Base-by-base conservation (phyloP, 2,113 vertebrate species). In the Echinops telfairi region DNA sequence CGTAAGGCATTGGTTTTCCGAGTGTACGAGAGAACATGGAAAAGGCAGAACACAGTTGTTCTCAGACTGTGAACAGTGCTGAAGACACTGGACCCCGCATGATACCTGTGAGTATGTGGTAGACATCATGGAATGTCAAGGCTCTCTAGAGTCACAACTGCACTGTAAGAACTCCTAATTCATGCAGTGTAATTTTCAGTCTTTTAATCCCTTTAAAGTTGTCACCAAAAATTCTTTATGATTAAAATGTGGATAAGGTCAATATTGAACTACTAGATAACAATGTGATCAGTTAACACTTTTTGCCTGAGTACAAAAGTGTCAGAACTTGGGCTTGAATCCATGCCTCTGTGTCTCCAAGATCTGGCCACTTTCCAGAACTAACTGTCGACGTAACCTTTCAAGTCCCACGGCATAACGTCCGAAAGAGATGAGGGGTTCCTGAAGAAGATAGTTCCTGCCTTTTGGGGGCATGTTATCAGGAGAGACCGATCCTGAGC, bases 241-340 rank as follows among this genome's bases (percentile, higher is more conserved):
- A 83, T 78, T 68, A 64, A 87, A 87, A 88, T 47, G 60, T 71
- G 64, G 31, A 79, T 43, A 70, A 57, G 83, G 29, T 43, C 64
- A 33, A 80, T 64, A 60, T 62, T 47, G 38, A 71, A 83, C 58
- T 16, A 31, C 38, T n/a, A 33, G 31, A 33, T 20, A 62, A 64
- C 38, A 71, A n/a, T 29, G 40, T 64, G 53, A 27, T 29, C 40
- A 66, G 20, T 38, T 33, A 81, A 58, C 11, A 22, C 43, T 33
- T 29, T 36, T 12, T 36, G 3, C 22, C 62, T 36, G n/a, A 76
- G n/a, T 66, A 27, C 40, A 27, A n/a, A 31, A 70, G 33, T 31
- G 73, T 62, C 60, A 62, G 19, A 62, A 19, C 60, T 62, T 25
- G 40, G 80, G 1, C 81, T 80, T 80, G 22, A 83, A 16, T 33